Percentiles rank a stretch among this genome's conserved stretches.
Evolutionary conservation across 2,113 vertebrate genomes (phyloP).

Genomic region (Rhipidura dahli): DNA sequence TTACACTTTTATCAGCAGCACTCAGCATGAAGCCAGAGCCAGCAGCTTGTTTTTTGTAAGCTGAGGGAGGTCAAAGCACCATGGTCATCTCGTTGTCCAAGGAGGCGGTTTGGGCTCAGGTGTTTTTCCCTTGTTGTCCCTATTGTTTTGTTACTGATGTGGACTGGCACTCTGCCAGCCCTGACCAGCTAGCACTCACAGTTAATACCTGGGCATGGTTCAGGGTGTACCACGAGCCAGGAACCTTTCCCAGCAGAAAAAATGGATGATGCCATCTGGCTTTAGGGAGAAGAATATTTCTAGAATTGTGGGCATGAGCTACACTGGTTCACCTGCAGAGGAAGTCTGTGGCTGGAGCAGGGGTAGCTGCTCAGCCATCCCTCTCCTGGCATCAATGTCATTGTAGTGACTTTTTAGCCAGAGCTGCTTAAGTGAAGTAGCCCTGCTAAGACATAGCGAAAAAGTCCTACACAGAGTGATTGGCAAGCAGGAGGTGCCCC

Average conservation of each 20-base stretch:
- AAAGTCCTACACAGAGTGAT: not conserved
- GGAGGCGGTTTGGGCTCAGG: not conserved
- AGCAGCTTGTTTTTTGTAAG: not conserved
- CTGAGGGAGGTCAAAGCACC: not conserved
- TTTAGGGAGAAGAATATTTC: not conserved
- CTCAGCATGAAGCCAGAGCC: not conserved
- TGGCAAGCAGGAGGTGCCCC: not conserved
- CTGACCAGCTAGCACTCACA: not conserved
- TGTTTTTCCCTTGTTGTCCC: not conserved
- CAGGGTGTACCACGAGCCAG: not conserved
- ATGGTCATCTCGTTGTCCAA: not conserved
- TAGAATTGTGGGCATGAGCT: not conserved
- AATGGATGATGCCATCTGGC: not conserved
- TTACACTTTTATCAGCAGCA: not conserved
- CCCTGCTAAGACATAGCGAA: not conserved
- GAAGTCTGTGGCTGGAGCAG: not conserved
- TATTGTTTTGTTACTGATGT: not conserved
- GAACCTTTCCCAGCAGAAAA: not conserved
- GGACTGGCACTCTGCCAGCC: not conserved
- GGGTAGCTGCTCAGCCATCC: not conserved
- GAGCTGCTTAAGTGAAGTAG: not conserved
- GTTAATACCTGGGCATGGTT: not conserved
- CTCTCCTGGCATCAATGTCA: not conserved
- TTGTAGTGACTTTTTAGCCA: not conserved
- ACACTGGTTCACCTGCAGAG: rapidly evolving